phyloP scores from a whole-genome alignment of 1,140 invertebrate species.

The Euglossa dilemma region DNA sequence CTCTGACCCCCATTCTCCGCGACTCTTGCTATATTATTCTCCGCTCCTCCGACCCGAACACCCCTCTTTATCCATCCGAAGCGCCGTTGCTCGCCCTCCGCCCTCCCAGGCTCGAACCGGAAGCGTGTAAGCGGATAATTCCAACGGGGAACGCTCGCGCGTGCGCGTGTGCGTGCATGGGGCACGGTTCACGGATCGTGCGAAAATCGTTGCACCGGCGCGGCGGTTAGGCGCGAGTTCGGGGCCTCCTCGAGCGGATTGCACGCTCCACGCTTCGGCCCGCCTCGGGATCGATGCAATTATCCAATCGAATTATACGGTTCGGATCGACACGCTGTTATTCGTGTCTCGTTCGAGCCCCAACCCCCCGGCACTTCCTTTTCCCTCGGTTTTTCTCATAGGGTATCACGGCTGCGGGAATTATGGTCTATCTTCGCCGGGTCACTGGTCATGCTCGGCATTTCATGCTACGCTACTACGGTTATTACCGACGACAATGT shows the following conservation, averaged over 20 bases:
- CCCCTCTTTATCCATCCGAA: neutral
- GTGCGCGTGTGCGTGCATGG: conserved; percentile 36
- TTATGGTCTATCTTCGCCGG: neutral
- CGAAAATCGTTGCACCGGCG: conserved; percentile 17
- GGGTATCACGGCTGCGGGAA: neutral
- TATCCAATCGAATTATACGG: neutral
- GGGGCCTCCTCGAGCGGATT: neutral
- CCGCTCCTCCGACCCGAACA: neutral
- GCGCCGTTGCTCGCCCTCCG: neutral
- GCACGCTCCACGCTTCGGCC: neutral
- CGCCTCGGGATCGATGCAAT: neutral
- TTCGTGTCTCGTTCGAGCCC: neutral
- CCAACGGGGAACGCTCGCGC: conserved; percentile 42
- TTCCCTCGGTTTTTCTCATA: neutral
- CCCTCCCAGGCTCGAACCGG: conserved; percentile 51
- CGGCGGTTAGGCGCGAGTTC: neutral
- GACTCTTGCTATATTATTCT: neutral
- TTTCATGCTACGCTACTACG: neutral
- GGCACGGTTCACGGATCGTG: conserved; percentile 1
- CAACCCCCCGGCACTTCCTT: neutral
- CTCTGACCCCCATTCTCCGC: neutral
- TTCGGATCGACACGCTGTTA: neutral
- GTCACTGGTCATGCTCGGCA: neutral
- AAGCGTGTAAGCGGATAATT: conserved; percentile 72
- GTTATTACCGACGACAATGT: neutral